Percentiles rank a stretch among this genome's conserved stretches.
phyloP scores from a whole-genome alignment of 1,140 invertebrate species.

The Sinonovacula constricta region DNA sequence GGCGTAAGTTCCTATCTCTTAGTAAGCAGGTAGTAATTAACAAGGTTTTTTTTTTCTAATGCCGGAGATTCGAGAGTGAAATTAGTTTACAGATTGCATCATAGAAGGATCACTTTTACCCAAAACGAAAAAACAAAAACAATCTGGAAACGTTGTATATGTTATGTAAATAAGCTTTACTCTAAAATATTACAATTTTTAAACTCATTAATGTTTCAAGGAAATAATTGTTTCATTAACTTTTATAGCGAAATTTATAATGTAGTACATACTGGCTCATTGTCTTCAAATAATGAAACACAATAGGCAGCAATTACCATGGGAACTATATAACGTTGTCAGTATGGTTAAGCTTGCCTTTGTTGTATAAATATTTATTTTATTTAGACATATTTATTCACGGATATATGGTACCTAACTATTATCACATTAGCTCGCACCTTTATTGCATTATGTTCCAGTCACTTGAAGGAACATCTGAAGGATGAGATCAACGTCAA shows the following conservation, averaged over 20 bases:
- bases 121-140: not conserved
- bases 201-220: too few species aligned
- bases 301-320: not conserved
- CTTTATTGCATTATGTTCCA: slow-evolving; percentile 54
- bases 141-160: not conserved
- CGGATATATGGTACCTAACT: not conserved
- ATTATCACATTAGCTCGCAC: too few species aligned
- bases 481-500: slow-evolving; percentile 67
- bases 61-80: not conserved
- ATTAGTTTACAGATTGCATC: not conserved
- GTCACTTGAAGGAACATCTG: slow-evolving; percentile 71
- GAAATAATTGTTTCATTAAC: too few species aligned
- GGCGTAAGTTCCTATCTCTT: slow-evolving; percentile 56
- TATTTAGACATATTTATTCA: not conserved
- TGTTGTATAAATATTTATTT: not conserved
- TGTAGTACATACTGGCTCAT: not conserved
- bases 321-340: not conserved
- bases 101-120: not conserved
- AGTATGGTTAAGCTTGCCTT: not conserved
- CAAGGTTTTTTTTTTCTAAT: too few species aligned
- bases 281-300: not conserved
- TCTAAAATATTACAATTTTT: not conserved
- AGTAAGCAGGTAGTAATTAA: too few species aligned
- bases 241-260: too few species aligned
- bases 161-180: not conserved